Conservation (phyloP, 2,888 invertebrate genomes). For the Frankliniella fusca region DNA sequence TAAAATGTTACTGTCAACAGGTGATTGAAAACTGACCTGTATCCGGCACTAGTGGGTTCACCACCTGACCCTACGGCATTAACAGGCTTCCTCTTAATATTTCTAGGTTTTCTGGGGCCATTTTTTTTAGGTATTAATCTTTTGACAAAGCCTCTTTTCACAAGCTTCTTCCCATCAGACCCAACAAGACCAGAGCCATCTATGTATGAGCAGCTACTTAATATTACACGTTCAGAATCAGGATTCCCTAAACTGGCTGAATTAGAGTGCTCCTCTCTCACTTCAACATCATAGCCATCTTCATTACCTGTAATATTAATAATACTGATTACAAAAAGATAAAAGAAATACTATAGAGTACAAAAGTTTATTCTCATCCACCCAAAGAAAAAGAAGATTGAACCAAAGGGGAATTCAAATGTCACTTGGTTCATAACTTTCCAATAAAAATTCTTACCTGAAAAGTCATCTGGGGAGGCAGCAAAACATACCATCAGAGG, state of each 20-base stretch:
- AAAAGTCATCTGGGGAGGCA: background rate
- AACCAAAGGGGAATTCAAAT: background rate
- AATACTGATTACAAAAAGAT: background rate
- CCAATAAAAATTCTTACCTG: too few species aligned
- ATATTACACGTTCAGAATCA: background rate
- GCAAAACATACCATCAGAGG: constrained; percentile 7
- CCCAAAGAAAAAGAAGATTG: background rate
- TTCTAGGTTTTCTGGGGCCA: background rate
- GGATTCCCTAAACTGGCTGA: background rate
- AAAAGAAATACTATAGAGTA: background rate
- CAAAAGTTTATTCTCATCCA: background rate
- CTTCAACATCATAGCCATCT: background rate
- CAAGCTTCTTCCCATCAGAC: background rate
- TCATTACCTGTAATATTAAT: background rate
- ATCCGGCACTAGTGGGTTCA: background rate
- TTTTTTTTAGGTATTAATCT: background rate
- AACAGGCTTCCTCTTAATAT: background rate
- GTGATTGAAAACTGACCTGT: background rate
- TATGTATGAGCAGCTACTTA: background rate
- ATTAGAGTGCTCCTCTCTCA: too few species aligned
- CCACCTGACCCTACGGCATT: background rate
- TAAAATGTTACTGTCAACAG: background rate
- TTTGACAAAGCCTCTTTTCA: background rate
- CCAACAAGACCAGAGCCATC: background rate
- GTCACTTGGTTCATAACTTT: background rate